Conservation (phyloP, 2,888 invertebrate genomes). For the Colletes collaris region DNA sequence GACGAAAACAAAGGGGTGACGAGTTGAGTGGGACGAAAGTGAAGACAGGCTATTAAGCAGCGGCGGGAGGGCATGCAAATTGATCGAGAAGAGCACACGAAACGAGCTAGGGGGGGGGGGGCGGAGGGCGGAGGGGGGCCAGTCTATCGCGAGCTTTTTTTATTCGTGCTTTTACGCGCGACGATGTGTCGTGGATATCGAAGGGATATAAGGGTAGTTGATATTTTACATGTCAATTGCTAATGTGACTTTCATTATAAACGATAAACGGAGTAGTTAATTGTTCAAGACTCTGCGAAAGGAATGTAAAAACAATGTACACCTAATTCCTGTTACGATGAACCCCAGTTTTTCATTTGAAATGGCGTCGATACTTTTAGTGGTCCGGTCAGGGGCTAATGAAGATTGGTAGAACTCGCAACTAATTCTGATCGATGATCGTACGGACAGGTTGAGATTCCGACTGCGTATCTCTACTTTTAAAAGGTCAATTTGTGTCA, state of each 20-base stretch:
- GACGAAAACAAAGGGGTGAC: slow-evolving; percentile 43
- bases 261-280: no score
- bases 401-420: slow-evolving; percentile 37
- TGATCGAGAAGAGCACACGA: slow-evolving; percentile 20
- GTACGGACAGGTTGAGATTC: slow-evolving; percentile 26
- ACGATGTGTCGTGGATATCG: neutral
- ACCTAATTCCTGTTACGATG: neutral
- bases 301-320: neutral
- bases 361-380: slow-evolving; percentile 24
- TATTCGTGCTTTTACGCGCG: neutral
- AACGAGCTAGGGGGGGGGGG: neutral
- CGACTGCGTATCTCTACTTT: slow-evolving; percentile 12
- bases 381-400: slow-evolving; percentile 37
- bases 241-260: no score
- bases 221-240: no score
- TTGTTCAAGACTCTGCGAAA: neutral
- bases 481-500: slow-evolving; percentile 9
- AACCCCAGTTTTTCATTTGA: neutral
- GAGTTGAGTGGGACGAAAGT: slow-evolving; percentile 36
- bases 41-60: slow-evolving; percentile 43
- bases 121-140: neutral
- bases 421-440: slow-evolving; percentile 54
- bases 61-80: slow-evolving; percentile 37
- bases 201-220: no score
- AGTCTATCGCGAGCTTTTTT: slow-evolving; percentile 22